Evolutionary conservation across 2,888 invertebrate species (phyloP), one percentile per base, ranked within the genome.

Genomic region (Phengaris alcon): DNA sequence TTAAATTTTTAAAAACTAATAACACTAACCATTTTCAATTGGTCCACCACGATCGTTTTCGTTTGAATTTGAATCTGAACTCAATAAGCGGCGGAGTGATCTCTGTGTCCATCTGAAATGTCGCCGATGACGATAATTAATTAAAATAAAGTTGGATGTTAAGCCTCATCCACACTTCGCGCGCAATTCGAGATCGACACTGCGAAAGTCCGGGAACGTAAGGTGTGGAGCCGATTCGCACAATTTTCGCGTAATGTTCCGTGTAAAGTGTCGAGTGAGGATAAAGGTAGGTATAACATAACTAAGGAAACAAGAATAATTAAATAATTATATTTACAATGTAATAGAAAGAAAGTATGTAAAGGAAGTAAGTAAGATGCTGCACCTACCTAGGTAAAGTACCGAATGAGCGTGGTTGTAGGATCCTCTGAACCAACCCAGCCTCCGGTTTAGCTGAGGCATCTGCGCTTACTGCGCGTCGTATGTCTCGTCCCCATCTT

Each of bases 391-490:
- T 88, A 75, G 86, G 83, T 57, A 91, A 82, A 6, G 87, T 89
- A 51, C 88, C 85, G 44, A 86, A 84, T 0, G 86, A 81, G 35
- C 85, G 84, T 12, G 87, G 87, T 35, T 84, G 84, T 15, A 90
- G 80, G 74, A 88, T 77, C 6, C 90, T 81, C 5, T 90, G 83
- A 64, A 91, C 79, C 51, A 88, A 78, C 77, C 89, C 90, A 10
- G 87, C 90, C 77, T 90, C 90, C 12, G 88, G 85, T 35, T 86
- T 87, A 35, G 90, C 88, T 0, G 90, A 85, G 46, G 89, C 91
- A 77, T 91, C 91, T 2, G 88, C 93, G 76, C 93, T 93, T 15
- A 91, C 87, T 8, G 90, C 87, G 12, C 93, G 89, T 2, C 93
- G 85, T 22, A 93, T 86, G 57, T 91, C 91, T 46, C 89, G 86